Evolutionary conservation across 1,140 invertebrate genomes (phyloP), one percentile per base, ranked within the genome.

Genomic region (Dreissena rostriformis): DNA sequence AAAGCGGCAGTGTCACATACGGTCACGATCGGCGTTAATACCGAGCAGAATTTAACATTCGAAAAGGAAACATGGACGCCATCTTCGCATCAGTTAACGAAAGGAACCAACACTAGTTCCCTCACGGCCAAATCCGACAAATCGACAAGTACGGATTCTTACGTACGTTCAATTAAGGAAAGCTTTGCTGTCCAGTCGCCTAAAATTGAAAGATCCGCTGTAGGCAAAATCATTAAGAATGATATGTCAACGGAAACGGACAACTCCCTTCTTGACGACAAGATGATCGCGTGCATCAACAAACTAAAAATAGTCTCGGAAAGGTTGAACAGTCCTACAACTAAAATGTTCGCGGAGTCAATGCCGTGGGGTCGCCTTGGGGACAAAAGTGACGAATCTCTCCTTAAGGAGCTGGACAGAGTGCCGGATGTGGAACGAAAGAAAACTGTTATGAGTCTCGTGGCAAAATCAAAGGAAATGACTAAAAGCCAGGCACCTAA

Each of bases 41-140:
- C 91, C 0, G 66, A 87, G 15, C 86, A 86, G 6, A 90, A 89
- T 71, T 29, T 89, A 17, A 91, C 91, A 24, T 92, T 89, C 63
- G 90, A 92, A 73, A 92, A 91, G 67, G 90, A 91, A 78, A 91
- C 90, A 19, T 90, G 81, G 29, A 92, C 90, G 0, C 87, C 89
- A 14, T 86, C 89, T 7, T 77, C 87, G 12, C 89, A 91, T 83
- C 80, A 90, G 1, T 89, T 91, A 66, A 88, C 88, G 17, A 90
- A 90, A 82, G 89, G 88, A 8, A 91, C 89, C 19, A 92, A 90
- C 89, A 92, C 91, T 15, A 88, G 89, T 70, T 90, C 51, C 24
- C 26, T 87, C 24, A 82, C 88, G n/a, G 80, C 88, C 53, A 91
- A 90, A 75, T 86, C 87, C 24, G 91, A 92, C 65, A 91, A 91